These are phyloP conservation scores for Trichoplax adhaerens DNA, from an alignment of 37 sponge, comb jelly and placozoan genomes.

Conservation along the genomic window DNA sequence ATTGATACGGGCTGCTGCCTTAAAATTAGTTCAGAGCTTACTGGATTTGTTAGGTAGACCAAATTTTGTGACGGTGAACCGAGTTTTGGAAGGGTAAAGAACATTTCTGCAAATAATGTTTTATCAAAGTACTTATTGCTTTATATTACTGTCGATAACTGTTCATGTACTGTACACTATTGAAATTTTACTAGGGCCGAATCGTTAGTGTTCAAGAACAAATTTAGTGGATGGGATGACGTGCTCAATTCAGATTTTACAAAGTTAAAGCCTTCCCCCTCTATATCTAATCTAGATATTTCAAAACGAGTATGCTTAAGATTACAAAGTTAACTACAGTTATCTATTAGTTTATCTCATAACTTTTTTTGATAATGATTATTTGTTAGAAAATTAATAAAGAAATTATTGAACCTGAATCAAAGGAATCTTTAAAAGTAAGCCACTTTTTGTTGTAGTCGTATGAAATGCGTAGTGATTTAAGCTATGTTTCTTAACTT, in stretches of 20 bases:
- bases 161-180: no score
- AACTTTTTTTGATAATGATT: no score
- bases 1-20: constrained; percentile 71
- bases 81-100: constrained; percentile 38
- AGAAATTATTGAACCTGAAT: neutral
- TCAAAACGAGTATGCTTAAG: no score
- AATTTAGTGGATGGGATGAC: constrained; percentile 79
- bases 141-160: no score
- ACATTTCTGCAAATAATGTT: no score
- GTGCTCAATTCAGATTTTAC: constrained; percentile 64
- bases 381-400: neutral
- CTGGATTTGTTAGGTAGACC: constrained; percentile 47
- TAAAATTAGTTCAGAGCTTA: constrained; percentile 55
- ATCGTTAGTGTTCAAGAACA: constrained; percentile 31
- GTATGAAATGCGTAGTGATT: neutral
- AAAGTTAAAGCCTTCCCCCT: neutral
- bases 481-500: neutral
- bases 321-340: constrained; percentile 17
- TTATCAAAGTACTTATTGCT: no score
- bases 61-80: constrained; percentile 39
- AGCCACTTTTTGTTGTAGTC: neutral
- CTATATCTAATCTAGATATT: no score
- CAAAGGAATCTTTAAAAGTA: constrained; percentile 45
- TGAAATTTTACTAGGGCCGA: constrained; percentile 25
- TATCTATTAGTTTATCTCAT: neutral